phyloP scores from a whole-genome alignment of 2,113 vertebrate species.

The Neogale vison region DNA sequence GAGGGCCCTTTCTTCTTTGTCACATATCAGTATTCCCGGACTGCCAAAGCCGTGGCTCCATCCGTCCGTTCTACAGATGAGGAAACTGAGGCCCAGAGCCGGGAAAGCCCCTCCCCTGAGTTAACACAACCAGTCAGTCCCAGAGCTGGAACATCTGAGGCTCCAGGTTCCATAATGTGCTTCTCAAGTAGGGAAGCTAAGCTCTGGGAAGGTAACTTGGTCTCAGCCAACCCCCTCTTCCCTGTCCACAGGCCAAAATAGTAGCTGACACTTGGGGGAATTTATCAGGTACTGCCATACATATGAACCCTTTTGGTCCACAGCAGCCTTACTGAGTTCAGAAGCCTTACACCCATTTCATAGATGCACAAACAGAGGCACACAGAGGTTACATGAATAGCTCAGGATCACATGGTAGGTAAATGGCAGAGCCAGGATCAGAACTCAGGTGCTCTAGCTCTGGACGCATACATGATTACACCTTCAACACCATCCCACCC shows the following conservation, averaged over 20 bases:
- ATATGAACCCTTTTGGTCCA: neutral
- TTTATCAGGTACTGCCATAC: neutral
- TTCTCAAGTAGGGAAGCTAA: neutral
- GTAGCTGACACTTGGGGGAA: neutral
- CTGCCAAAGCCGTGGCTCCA: neutral
- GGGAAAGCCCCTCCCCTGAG: neutral
- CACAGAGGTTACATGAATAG: neutral
- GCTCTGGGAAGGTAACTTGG: neutral
- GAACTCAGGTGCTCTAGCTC: neutral
- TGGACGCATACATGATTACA: rapidly evolving
- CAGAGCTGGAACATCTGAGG: neutral
- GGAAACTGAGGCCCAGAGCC: neutral
- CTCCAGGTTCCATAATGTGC: neutral
- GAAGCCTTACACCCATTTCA: neutral
- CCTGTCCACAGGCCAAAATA: neutral
- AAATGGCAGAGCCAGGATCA: neutral
- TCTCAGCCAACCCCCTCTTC: neutral
- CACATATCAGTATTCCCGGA: neutral
- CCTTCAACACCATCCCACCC: neutral
- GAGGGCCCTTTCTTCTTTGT: neutral
- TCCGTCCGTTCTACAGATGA: neutral
- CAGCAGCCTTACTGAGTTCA: neutral
- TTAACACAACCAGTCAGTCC: neutral
- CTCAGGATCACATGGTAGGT: neutral
- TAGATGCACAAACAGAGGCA: neutral